phyloP scores from a whole-genome alignment of 2,797 vertebrate genomes.

The Margarornis squamiger region DNA sequence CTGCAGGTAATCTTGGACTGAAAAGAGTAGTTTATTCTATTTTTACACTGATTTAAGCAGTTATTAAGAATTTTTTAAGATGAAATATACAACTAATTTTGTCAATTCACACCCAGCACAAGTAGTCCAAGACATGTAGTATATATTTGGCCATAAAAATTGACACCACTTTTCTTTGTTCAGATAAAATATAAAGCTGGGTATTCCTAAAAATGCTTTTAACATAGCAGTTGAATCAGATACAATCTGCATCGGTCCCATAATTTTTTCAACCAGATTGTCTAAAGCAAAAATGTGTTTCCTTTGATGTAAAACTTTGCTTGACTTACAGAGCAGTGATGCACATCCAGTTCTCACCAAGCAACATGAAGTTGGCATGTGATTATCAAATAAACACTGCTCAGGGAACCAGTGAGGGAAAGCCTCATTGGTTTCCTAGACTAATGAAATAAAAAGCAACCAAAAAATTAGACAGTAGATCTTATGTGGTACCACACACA shows the following conservation, averaged over 20 bases:
- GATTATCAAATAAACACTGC: not conserved
- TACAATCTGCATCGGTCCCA: accelerated
- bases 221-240: not conserved
- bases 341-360: not conserved
- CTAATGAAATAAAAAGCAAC: not conserved
- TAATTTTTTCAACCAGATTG: not conserved
- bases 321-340: not conserved
- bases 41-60: not conserved
- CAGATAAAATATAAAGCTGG: not conserved
- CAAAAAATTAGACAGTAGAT: not conserved
- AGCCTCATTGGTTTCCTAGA: not conserved
- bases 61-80: not conserved
- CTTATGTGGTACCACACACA: not conserved
- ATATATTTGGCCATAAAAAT: not conserved
- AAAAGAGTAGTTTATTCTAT: not conserved
- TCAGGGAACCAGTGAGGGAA: not conserved
- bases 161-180: not conserved
- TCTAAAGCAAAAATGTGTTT: not conserved
- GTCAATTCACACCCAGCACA: not conserved
- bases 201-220: not conserved
- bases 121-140: not conserved
- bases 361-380: accelerated
- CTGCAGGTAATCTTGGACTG: not conserved
- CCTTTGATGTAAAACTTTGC: not conserved
- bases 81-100: not conserved